Percentiles rank a stretch among this genome's conserved stretches.
These are phyloP conservation scores for Eulemur coronatus DNA, from an alignment of 2,797 vertebrate genomes.

Conservation along the genomic window DNA sequence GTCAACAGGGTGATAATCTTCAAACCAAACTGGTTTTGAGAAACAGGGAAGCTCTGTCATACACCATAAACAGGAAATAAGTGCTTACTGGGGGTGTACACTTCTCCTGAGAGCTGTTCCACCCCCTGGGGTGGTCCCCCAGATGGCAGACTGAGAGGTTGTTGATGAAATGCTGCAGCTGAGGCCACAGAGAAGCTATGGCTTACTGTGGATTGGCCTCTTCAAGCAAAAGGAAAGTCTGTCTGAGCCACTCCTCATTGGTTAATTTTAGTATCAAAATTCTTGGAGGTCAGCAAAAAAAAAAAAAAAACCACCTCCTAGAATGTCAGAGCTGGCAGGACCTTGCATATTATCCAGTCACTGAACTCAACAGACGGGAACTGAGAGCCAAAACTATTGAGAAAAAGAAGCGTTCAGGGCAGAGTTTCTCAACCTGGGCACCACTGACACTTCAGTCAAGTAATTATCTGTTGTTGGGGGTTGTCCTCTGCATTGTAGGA, in stretches of 20 bases:
- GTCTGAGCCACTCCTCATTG: neutral
- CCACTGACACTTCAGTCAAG: neutral
- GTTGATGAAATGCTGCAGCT: neutral
- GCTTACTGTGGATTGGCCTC: neutral
- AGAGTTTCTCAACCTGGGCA: neutral
- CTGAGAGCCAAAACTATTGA: neutral
- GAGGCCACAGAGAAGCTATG: neutral
- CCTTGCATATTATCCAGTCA: neutral
- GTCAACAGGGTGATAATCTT: constrained; percentile 61
- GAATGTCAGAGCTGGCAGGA: neutral
- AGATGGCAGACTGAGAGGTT: neutral
- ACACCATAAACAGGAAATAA: neutral
- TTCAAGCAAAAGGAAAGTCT: constrained; percentile 4
- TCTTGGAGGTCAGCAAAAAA: neutral
- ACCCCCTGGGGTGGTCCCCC: neutral
- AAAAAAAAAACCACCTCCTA: neutral
- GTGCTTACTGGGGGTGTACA: neutral
- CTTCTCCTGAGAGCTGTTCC: neutral
- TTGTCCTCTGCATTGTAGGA: neutral
- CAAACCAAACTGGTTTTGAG: constrained; percentile 67
- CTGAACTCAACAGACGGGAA: neutral
- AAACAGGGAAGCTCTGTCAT: constrained; percentile 2
- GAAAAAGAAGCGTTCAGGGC: neutral
- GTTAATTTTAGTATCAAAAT: constrained; percentile 34
- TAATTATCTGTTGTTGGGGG: neutral